A percentile compares a stretch with the other conserved stretches of the same genome.
Conservation (phyloP, 2,113 vertebrate genomes). For the Megaceryle maxima region DNA sequence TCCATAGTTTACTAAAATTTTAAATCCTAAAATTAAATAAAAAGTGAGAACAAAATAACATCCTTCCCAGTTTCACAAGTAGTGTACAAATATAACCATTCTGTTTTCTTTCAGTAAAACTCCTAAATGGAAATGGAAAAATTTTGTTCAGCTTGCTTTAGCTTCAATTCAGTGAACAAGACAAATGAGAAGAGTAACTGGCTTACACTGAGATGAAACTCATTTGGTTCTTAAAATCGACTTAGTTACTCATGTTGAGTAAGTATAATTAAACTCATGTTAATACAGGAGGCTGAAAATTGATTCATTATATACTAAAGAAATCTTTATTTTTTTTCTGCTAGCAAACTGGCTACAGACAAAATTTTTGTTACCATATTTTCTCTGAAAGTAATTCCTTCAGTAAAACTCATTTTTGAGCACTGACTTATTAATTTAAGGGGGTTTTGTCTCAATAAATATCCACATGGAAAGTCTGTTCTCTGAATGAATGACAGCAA, state of each 20-base stretch:
- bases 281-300: neutral
- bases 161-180: neutral
- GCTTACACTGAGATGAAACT: neutral
- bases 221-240: neutral
- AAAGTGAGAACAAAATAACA: neutral
- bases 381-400: neutral
- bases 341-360: neutral
- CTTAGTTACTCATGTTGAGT: neutral
- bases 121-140: neutral
- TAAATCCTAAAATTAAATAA: neutral
- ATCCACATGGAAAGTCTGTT: neutral
- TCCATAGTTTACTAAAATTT: neutral
- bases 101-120: neutral
- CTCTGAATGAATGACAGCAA: neutral
- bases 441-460: neutral
- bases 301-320: neutral
- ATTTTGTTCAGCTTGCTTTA: neutral
- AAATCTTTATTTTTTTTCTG: neutral
- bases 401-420: neutral
- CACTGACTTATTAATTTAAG: neutral
- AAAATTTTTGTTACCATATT: neutral
- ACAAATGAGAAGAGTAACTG: neutral
- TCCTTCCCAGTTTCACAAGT: neutral
- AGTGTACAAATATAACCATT: neutral
- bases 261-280: neutral